phyloP scores from a whole-genome alignment of 2,797 vertebrate species.

The Graptemys geographica region DNA sequence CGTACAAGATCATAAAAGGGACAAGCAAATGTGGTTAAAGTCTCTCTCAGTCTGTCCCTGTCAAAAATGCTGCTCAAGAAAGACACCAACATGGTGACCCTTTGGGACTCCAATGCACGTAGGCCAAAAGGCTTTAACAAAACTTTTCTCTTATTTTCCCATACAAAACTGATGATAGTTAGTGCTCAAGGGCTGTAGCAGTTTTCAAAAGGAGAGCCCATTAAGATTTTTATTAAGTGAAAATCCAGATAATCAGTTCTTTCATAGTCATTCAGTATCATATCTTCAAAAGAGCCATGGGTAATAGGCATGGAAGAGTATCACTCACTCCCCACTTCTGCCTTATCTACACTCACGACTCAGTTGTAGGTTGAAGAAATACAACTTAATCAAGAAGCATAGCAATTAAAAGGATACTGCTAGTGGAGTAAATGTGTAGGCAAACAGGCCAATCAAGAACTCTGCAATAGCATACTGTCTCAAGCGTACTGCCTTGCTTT shows the following conservation, averaged over 20 bases:
- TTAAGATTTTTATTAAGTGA: not conserved
- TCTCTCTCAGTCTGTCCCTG: not conserved
- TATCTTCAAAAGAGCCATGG: not conserved
- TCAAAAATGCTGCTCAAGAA: not conserved
- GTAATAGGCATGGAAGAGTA: not conserved
- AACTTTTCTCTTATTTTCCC: not conserved
- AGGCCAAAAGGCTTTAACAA: not conserved
- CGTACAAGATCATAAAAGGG: not conserved
- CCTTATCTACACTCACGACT: not conserved
- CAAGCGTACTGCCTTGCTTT: not conserved
- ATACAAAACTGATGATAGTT: not conserved
- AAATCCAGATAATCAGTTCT: not conserved
- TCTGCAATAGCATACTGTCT: not conserved
- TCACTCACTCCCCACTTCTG: not conserved
- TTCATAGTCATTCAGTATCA: not conserved
- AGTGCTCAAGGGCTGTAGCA: not conserved
- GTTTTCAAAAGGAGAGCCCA: not conserved
- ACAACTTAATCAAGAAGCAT: not conserved
- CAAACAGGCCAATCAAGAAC: not conserved
- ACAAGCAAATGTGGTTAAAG: not conserved
- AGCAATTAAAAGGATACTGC: not conserved
- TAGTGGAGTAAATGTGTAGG: not conserved
- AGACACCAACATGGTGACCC: fast-evolving
- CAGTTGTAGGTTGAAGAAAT: not conserved
- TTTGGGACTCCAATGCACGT: not conserved